These are phyloP conservation scores for Eucriotettix oculatus DNA, from an alignment of 2,888 invertebrate species.

Conservation along the genomic window DNA sequence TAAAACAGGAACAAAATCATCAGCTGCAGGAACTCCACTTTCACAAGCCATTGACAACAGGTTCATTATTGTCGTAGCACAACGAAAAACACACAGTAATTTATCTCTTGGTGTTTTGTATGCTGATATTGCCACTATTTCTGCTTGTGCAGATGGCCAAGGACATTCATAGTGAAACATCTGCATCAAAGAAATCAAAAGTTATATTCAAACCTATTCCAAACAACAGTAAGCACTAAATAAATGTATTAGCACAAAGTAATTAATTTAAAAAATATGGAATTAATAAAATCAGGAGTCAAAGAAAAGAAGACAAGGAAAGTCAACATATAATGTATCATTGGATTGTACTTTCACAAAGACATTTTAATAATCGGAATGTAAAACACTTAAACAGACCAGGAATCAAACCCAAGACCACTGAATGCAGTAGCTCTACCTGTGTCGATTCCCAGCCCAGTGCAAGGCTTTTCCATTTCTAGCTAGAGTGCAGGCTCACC, in stretches of 20 bases:
- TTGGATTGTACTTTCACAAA: too few species aligned
- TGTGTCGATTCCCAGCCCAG: too few species aligned
- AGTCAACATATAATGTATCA: too few species aligned
- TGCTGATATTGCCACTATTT: constrained; percentile 72
- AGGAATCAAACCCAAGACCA: too few species aligned
- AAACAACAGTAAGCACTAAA: neutral
- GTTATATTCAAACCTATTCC: neutral
- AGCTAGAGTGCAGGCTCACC: too few species aligned
- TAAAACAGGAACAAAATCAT: constrained; percentile 91
- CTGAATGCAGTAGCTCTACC: too few species aligned
- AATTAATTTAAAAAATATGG: too few species aligned
- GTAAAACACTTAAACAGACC: too few species aligned
- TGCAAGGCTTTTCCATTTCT: too few species aligned
- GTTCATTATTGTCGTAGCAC: constrained; percentile 87
- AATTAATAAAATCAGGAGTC: too few species aligned
- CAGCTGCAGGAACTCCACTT: constrained; percentile 65
- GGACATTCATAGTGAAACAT: constrained; percentile 81
- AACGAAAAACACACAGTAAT: constrained; percentile 64
- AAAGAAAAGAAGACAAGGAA: neutral
- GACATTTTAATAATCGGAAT: too few species aligned
- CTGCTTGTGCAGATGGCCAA: constrained; percentile 88
- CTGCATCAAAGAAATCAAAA: constrained; percentile 16
- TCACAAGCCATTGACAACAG: constrained; percentile 72
- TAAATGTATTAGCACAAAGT: too few species aligned
- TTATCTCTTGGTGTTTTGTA: constrained; percentile 84